Base-by-base conservation (phyloP, 2,113 vertebrate species). In the Syngnathus typhle region DNA sequence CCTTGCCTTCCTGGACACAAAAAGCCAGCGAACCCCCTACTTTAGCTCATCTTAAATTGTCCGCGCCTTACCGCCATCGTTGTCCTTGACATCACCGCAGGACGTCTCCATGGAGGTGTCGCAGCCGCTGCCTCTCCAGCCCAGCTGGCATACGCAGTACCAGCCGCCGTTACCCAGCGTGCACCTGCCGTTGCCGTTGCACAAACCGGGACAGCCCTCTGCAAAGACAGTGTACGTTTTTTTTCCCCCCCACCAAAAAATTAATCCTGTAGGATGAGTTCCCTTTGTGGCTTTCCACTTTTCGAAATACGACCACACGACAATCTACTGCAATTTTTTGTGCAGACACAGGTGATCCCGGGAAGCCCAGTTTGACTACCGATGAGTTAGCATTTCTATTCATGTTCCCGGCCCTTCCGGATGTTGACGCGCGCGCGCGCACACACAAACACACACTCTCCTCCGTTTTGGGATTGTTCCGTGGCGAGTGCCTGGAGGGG, bases 81-180 rank as follows among this genome's bases (percentile, higher is more conserved):
- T 99, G 92, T 99, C 97, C 86, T 98, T 98, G 81, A 92, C 89
- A 36, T 99, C 97, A 15, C 93, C 92, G 64, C 97, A 99, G 12
- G 95, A 92, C 0, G 96, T 98, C 90, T 99, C 97, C 97, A 98
- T 98, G 78, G 96, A 95, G 4, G 95, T 98, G 80, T 98, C 96
- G 19, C 97, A 99, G 82, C 95, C 96, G 0, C 88, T 84, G 79
- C 97, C 97, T 88, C 97, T 93, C 97, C 97, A 99, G 86, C 97
- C 97, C 89, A 98, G 93, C 90, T 98, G 94, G 88, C 97, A 99
- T 84, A 98, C 93, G 1, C 97, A 99, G 87, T 95, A 95, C 97
- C 97, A 99, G 79, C 96, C 96, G 4, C 92, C 93, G 89, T 94
- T 89, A 89, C 96, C 97, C 92, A 98, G 91, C 52, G 95, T 98